Conservation (phyloP, 2,888 invertebrate genomes). For the Rhagium mordax region DNA sequence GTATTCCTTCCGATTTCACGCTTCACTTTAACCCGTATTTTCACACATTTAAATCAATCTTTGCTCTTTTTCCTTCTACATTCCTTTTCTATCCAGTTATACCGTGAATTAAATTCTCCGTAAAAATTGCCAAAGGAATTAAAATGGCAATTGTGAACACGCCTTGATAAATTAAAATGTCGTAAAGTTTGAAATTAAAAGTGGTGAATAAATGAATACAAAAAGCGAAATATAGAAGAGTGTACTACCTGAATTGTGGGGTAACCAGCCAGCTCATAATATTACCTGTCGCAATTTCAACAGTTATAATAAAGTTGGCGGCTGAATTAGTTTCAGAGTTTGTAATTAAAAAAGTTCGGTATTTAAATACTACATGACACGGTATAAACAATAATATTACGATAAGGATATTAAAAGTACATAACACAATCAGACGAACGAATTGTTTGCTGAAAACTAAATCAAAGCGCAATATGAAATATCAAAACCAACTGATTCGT, state of each 20-base stretch:
- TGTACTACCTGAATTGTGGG: constrained; percentile 37
- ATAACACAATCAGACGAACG: neutral
- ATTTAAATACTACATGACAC: neutral
- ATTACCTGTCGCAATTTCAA: constrained; percentile 47
- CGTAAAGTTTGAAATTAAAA: constrained; percentile 46
- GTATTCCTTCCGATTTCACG: constrained; percentile 56
- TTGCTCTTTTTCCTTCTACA: constrained; percentile 42
- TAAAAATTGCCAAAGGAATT: constrained; percentile 24
- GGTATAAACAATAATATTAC: neutral
- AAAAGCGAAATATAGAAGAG: constrained; percentile 41
- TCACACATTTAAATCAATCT: constrained; percentile 58
- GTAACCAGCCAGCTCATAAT: constrained; percentile 45
- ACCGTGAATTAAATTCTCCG: constrained; percentile 29
- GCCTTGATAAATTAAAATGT: constrained; percentile 38
- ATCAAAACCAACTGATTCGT: constrained; percentile 21
- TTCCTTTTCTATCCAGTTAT: constrained; percentile 35
- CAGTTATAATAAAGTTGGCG: constrained; percentile 56
- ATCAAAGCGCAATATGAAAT: constrained; percentile 18
- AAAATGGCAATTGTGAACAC: constrained; percentile 30
- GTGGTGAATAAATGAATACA: constrained; percentile 53
- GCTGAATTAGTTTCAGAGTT: constrained; percentile 60
- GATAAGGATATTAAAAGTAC: neutral
- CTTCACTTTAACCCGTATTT: constrained; percentile 57
- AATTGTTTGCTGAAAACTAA: neutral
- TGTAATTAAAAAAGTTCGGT: constrained; percentile 62